Conservation (phyloP, 2,888 invertebrate species). For the Allolobophora icterica region DNA sequence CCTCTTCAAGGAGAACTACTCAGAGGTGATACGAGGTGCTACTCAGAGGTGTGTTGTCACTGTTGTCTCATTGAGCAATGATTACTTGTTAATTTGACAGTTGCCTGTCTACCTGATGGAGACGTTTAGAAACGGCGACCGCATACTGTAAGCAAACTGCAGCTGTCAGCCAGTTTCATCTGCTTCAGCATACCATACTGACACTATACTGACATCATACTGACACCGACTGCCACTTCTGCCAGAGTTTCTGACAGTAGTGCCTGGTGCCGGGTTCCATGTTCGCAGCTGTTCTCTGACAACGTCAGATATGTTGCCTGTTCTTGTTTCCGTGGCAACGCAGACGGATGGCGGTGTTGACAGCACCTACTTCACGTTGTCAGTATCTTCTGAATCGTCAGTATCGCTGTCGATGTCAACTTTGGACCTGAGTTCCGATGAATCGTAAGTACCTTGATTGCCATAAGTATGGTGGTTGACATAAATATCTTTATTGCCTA, state of each 20-base stretch:
- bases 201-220: neutral
- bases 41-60: no score
- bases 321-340: slow-evolving; percentile 18
- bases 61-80: no score
- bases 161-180: no score
- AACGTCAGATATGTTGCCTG: slow-evolving; percentile 10
- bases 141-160: neutral
- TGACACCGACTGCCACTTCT: neutral
- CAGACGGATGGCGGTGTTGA: slow-evolving; percentile 4
- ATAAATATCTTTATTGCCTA: no score
- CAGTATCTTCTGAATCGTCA: neutral
- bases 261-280: neutral
- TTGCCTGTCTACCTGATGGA: neutral
- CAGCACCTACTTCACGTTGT: neutral
- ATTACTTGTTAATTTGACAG: neutral
- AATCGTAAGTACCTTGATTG: neutral
- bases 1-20: no score
- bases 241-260: neutral
- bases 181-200: no score
- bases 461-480: neutral
- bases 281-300: neutral
- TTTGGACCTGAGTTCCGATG: neutral
- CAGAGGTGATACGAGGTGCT: no score
- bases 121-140: neutral
- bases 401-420: neutral